These are phyloP conservation scores for Eriocheir sinensis DNA, from an alignment of 1,140 invertebrate genomes.

Conservation along the genomic window DNA sequence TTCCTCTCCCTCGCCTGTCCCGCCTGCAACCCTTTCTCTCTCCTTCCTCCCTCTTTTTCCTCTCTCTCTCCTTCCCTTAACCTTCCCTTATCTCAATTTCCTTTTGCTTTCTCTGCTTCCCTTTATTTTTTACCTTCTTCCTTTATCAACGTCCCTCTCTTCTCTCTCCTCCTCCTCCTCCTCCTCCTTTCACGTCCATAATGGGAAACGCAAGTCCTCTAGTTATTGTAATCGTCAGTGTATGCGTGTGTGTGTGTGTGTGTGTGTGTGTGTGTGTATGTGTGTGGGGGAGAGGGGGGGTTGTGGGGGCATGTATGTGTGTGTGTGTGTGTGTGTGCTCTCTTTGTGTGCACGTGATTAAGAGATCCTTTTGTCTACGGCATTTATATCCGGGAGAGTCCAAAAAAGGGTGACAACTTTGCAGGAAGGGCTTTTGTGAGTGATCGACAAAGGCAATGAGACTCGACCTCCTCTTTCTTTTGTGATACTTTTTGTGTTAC, in stretches of 20 bases:
- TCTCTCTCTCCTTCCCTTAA: background rate
- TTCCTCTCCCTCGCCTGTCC: background rate
- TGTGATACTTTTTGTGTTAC: background rate
- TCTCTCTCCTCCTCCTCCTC: conserved; percentile 34
- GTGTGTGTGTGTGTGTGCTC: too few relatives aligned
- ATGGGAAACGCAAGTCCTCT: background rate
- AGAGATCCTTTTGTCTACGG: background rate
- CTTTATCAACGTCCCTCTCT: too few relatives aligned
- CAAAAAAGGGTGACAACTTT: background rate
- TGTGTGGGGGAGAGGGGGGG: background rate
- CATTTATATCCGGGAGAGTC: background rate
- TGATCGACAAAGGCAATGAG: conserved; percentile 4
- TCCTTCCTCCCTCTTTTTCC: background rate
- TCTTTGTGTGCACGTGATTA: background rate
- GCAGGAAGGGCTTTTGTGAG: background rate
- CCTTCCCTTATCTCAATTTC: background rate
- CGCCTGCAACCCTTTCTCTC: background rate
- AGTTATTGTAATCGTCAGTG: background rate
- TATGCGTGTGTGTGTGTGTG: conserved; percentile 31
- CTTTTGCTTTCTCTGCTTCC: background rate
- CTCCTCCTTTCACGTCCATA: conserved; percentile 14
- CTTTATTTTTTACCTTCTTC: background rate
- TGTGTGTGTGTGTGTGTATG: conserved; percentile 48
- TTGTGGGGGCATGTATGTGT: background rate
- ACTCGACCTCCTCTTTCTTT: background rate